Evolutionary conservation across 2,797 vertebrate species (phyloP).

Genomic region (Cynopterus sphinx): DNA sequence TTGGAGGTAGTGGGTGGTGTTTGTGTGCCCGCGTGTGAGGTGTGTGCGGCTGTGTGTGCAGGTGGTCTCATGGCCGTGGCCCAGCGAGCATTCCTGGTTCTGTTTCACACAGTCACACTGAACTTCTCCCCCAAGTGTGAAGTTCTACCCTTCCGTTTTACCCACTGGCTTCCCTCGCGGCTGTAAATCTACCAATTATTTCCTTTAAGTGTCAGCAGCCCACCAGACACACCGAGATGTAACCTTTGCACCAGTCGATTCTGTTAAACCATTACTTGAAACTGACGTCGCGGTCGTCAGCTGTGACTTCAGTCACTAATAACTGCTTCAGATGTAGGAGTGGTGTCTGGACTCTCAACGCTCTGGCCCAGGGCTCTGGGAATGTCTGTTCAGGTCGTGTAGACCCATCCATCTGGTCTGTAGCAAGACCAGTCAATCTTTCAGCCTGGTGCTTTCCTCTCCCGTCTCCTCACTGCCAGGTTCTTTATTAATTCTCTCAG

Average conservation of each 20-base stretch:
- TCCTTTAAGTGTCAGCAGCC: slow-evolving; percentile 84
- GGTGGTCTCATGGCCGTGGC: not conserved
- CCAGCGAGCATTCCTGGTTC: slow-evolving; percentile 38
- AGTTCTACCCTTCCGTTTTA: slow-evolving; percentile 50
- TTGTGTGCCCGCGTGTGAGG: not conserved
- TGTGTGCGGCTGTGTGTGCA: rapidly evolving
- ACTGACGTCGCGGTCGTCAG: slow-evolving; percentile 85
- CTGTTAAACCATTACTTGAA: slow-evolving; percentile 86
- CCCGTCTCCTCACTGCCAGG: slow-evolving; percentile 2
- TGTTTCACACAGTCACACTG: slow-evolving; percentile 16
- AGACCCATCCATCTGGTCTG: slow-evolving; percentile 85
- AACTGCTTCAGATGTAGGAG: slow-evolving; percentile 84
- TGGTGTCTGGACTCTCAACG: slow-evolving; percentile 81
- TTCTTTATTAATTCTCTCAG: slow-evolving; percentile 61
- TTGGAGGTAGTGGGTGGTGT: not conserved
- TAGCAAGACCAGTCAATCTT: slow-evolving; percentile 83
- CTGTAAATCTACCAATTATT: slow-evolving; percentile 86
- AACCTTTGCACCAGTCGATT: slow-evolving; percentile 84
- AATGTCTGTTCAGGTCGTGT: slow-evolving; percentile 87
- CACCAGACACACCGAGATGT: slow-evolving; percentile 76
- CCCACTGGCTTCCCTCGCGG: slow-evolving; percentile 68
- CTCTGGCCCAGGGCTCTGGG: slow-evolving; percentile 81
- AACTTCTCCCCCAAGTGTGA: slow-evolving; percentile 16
- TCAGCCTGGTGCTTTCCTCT: slow-evolving; percentile 67
- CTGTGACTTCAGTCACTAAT: slow-evolving; percentile 85